phyloP scores from a whole-genome alignment of 2,113 vertebrate species.

The Nesogale talazaci region DNA sequence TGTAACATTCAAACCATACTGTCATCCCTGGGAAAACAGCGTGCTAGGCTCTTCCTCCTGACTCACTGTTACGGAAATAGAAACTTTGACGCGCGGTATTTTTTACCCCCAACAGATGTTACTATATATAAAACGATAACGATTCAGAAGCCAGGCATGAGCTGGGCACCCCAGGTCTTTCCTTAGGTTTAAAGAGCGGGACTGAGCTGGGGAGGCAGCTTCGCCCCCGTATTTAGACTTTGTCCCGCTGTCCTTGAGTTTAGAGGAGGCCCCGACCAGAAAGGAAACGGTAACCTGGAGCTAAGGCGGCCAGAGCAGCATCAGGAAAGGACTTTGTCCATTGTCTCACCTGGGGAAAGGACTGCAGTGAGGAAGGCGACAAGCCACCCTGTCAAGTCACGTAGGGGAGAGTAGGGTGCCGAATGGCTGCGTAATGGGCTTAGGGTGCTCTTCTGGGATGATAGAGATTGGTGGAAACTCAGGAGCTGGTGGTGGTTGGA shows the following conservation, averaged over 20 bases:
- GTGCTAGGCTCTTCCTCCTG: conserved; percentile 55
- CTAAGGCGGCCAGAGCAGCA: not conserved
- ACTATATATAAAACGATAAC: conserved; percentile 71
- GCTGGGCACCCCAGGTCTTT: not conserved
- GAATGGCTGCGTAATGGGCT: not conserved
- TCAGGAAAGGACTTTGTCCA: not conserved
- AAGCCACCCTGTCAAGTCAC: not conserved
- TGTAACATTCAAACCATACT: conserved; percentile 58
- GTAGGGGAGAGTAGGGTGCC: not conserved
- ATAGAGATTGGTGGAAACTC: too few species aligned
- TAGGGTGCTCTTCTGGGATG: not conserved
- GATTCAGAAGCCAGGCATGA: not conserved
- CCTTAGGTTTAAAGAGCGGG: conserved; percentile 2
- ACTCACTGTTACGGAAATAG: conserved; percentile 77
- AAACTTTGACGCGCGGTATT: conserved; percentile 67
- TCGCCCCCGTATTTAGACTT: not conserved
- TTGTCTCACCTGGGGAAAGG: not conserved
- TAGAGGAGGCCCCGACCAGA: not conserved
- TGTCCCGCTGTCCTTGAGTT: not conserved
- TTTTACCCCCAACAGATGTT: conserved; percentile 51
- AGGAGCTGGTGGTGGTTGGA: not conserved
- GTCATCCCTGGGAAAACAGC: conserved; percentile 23
- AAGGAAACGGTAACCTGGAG: not conserved
- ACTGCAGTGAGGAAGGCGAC: not conserved
- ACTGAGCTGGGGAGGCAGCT: not conserved